Conservation (phyloP, 1,140 invertebrate genomes). For the Choristoneura fumiferana region DNA sequence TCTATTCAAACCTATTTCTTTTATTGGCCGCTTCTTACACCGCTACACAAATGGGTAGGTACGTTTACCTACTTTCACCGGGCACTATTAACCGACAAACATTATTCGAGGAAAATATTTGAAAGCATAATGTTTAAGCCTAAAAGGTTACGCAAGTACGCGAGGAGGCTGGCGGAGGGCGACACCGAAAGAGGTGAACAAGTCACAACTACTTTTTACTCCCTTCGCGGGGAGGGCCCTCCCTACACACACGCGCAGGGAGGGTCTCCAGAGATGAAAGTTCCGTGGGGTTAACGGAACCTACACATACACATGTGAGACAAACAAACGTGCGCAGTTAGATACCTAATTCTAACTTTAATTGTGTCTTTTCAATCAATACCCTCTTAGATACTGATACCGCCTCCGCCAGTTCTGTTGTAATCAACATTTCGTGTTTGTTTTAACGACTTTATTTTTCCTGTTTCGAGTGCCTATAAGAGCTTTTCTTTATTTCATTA, state of each 20-base stretch:
- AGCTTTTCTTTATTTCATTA: no score
- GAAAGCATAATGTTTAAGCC: conserved; percentile 14
- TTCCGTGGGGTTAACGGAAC: conserved; percentile 73
- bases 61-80: not conserved
- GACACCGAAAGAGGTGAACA: conserved; percentile 76
- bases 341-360: conserved; percentile 76
- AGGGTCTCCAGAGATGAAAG: conserved; percentile 75
- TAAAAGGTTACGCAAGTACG: conserved; percentile 10
- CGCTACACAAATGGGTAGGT: not conserved
- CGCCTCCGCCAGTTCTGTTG: not conserved
- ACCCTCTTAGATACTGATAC: conserved; percentile 36
- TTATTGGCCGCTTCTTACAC: no score
- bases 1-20: no score
- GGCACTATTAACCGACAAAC: not conserved
- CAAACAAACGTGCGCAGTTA: conserved; percentile 59
- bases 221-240: conserved; percentile 56
- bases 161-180: conserved; percentile 43
- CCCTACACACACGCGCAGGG: conserved; percentile 30
- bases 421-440: not conserved
- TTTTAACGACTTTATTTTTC: no score
- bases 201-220: conserved; percentile 74
- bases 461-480: no score
- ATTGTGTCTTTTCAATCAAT: conserved; percentile 78
- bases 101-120: conserved; percentile 10
- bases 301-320: conserved; percentile 64